phyloP scores from a whole-genome alignment of 2,888 invertebrate species.

The Drosophila robusta region DNA sequence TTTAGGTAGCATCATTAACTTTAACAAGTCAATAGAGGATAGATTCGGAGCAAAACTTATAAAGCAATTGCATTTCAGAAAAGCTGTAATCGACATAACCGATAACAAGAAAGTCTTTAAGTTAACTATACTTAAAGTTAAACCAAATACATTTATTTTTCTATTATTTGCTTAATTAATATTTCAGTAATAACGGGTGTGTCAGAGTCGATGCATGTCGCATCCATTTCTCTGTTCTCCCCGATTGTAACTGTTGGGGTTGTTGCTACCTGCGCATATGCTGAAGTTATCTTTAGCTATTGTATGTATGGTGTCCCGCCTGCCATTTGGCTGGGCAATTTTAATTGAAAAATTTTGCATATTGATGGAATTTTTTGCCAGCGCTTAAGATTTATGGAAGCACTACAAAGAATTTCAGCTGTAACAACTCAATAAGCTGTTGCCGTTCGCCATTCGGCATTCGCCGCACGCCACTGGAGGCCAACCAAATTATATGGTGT shows the following conservation, averaged over 20 bases:
- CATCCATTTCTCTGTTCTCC: no score
- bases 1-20: no score
- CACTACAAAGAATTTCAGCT: slow-evolving; percentile 24
- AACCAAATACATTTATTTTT: background rate
- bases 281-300: slow-evolving; percentile 68
- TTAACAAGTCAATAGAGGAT: no score
- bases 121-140: no score
- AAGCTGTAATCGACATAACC: no score
- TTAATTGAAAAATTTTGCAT: slow-evolving; percentile 85
- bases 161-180: background rate
- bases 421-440: slow-evolving; percentile 55
- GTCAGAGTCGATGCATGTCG: slow-evolving; percentile 8
- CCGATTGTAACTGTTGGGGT: slow-evolving; percentile 12
- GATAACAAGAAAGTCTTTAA: no score
- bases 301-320: slow-evolving; percentile 49
- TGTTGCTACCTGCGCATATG: slow-evolving; percentile 68
- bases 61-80: no score
- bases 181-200: slow-evolving; percentile 4
- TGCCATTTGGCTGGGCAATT: slow-evolving; percentile 72
- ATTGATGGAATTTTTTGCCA: slow-evolving; percentile 82
- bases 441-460: slow-evolving; percentile 32
- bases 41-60: no score
- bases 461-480: slow-evolving; percentile 39
- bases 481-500: slow-evolving; percentile 71
- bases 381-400: slow-evolving; percentile 62